Percentiles rank a stretch among this genome's conserved stretches.
Evolutionary conservation across 53 echinoderm and acorn worm species (phyloP).

Genomic region (Antedon mediterranea): DNA sequence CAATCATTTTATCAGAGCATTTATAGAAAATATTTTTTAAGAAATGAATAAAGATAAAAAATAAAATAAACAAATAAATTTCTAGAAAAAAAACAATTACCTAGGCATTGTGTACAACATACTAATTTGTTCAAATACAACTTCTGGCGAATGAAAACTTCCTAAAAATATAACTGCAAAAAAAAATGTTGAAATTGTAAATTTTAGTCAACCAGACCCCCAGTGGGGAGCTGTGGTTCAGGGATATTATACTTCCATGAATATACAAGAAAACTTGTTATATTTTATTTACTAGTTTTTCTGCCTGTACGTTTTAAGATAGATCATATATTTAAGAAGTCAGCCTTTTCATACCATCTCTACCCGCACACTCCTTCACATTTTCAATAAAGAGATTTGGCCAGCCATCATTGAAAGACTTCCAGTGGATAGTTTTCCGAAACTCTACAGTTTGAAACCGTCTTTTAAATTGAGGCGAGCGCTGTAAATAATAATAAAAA

Average conservation of each 20-base stretch:
- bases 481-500: background rate
- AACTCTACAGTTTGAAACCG: constrained; percentile 64
- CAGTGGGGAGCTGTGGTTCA: background rate
- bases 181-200: too few relatives aligned
- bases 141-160: constrained; percentile 87
- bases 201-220: too few relatives aligned
- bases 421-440: constrained; percentile 58
- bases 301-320: background rate
- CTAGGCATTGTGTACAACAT: constrained; percentile 96
- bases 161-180: constrained; percentile 81
- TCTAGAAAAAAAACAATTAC: constrained; percentile 15
- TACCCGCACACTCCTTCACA: constrained; percentile 67
- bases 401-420: constrained; percentile 92
- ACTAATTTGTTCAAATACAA: constrained; percentile 94
- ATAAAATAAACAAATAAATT: background rate
- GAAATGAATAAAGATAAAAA: too few relatives aligned
- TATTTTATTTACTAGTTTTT: background rate
- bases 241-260: background rate
- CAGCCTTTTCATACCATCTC: constrained; percentile 89
- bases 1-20: too few relatives aligned
- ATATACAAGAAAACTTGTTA: background rate
- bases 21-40: background rate
- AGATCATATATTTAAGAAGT: background rate
- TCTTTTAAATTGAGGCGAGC: background rate
- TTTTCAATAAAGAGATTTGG: constrained; percentile 90